phyloP scores from a whole-genome alignment of 2,113 vertebrate species.

The Ictidomys tridecemlineatus region DNA sequence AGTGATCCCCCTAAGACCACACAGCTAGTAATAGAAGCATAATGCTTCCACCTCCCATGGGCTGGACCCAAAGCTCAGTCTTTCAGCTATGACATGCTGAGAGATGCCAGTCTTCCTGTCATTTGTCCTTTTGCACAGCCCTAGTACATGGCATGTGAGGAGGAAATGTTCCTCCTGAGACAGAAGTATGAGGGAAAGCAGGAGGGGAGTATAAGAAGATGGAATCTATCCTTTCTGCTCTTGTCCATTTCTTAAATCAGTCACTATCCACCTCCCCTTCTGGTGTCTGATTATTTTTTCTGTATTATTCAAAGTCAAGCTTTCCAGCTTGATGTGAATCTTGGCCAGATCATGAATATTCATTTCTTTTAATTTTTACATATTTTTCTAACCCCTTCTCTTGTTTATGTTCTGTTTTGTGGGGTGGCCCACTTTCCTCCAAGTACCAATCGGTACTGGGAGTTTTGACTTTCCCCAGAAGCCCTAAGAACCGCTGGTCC shows the following conservation, averaged over 20 bases:
- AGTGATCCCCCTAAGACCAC: not conserved
- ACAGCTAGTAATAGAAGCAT: not conserved
- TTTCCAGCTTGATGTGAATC: not conserved
- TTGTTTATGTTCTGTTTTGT: not conserved
- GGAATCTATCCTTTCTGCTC: not conserved
- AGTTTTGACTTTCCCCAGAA: not conserved
- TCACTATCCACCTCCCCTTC: not conserved
- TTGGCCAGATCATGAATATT: slow-evolving; percentile 2
- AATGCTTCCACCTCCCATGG: not conserved
- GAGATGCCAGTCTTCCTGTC: not conserved
- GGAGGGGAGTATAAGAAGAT: not conserved
- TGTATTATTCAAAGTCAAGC: not conserved
- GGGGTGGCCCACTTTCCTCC: not conserved
- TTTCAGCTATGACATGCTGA: not conserved
- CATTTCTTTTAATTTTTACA: not conserved
- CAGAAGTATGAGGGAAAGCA: not conserved
- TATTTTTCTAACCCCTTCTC: not conserved
- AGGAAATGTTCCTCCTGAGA: not conserved
- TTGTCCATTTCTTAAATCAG: not conserved
- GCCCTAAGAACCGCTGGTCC: not conserved
- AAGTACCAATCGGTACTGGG: not conserved
- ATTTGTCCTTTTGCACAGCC: not conserved
- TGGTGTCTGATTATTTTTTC: not conserved
- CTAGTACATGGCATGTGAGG: not conserved
- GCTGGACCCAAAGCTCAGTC: not conserved